Base-by-base conservation (phyloP, 2,888 invertebrate species). In the Pristionchus mayeri region DNA sequence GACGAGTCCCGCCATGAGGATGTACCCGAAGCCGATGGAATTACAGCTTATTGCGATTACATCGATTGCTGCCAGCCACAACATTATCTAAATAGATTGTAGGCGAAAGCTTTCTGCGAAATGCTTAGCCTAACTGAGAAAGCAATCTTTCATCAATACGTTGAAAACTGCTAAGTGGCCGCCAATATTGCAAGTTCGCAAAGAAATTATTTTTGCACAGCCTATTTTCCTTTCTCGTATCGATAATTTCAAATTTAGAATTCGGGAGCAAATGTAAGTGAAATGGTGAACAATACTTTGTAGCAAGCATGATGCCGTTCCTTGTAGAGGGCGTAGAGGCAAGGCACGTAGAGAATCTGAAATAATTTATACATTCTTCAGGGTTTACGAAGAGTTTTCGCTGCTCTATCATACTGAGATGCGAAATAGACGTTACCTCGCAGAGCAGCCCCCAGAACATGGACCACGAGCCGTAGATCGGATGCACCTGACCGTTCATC, bases 61-160 rank as follows among this genome's bases (percentile, higher is more conserved):
- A 9, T 76, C 76, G 0, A 50, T 34, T 16, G 50, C 18, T 0
- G 76, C 76, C 13, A 50, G 30, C 50, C 48, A 76, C 18, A 76
- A 11, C 76, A 76, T 76, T 24, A 76, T 76, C 76, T 76, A 16
- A 50, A 30, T 9, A 24, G 16, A n/a, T n/a, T n/a, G n/a, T n/a
- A n/a, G n/a, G n/a, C n/a, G n/a, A n/a, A n/a, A n/a, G n/a, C n/a
- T n/a, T n/a, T n/a, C n/a, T n/a, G n/a, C n/a, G n/a, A n/a, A n/a
- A n/a, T n/a, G n/a, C n/a, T n/a, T n/a, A n/a, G n/a, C n/a, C n/a
- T n/a, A n/a, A n/a, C n/a, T n/a, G n/a, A n/a, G n/a, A n/a, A n/a
- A n/a, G n/a, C n/a, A n/a, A n/a, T n/a, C n/a, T n/a, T n/a, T n/a
- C n/a, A n/a, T n/a, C n/a, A n/a, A n/a, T n/a, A n/a, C n/a, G n/a